Base-by-base conservation (phyloP, 2,113 vertebrate genomes). In the Thunnus thynnus region DNA sequence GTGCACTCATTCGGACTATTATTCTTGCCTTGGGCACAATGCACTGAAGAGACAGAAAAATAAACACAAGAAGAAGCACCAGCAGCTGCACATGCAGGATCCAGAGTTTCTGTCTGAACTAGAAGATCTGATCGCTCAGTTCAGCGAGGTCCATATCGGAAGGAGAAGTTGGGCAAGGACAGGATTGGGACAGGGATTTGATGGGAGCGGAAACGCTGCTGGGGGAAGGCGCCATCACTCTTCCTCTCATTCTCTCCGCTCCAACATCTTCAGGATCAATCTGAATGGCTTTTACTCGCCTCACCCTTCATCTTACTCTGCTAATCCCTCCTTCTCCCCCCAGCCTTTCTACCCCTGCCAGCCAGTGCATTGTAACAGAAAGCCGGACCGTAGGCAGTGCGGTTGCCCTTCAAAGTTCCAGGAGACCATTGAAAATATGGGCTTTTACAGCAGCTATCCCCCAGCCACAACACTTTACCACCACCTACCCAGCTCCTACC, bases 31-130 rank as follows among this genome's bases (percentile, higher is more conserved):
- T n/a, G 96, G 94, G 65, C 97, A 96, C 0, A 96, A 96, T 86
- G 96, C 97, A 76, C 93, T 97, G 85, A 99, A 98, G 92, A 95
- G 97, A 63, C 98, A 97, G 91, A 99, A 98, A 89, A 93, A 96
- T 61, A 99, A 98, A 94, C 96, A 98, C 63, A 99, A 99, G 94
- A 99, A 97, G 95, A 99, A 99, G 87, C 97, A 98, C 75, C 96
- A 97, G 51, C 96, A 96, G 79, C 95, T 99, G 13, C 95, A 95
- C 20, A 92, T 95, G 61, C 97, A 98, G 86, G 97, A 99, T 90
- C 97, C 98, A 0, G 97, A 97, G 48, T 99, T 99, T 80, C 92
- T 99, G 1, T 96, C 97, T 0, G 97, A 99, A 13, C 76, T 99
- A 5, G 98, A 99, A 46, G 97, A 99, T 47, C 80, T 99, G 4